Conservation (phyloP, 2,797 vertebrate species). For the Brachyalestes nurse region DNA sequence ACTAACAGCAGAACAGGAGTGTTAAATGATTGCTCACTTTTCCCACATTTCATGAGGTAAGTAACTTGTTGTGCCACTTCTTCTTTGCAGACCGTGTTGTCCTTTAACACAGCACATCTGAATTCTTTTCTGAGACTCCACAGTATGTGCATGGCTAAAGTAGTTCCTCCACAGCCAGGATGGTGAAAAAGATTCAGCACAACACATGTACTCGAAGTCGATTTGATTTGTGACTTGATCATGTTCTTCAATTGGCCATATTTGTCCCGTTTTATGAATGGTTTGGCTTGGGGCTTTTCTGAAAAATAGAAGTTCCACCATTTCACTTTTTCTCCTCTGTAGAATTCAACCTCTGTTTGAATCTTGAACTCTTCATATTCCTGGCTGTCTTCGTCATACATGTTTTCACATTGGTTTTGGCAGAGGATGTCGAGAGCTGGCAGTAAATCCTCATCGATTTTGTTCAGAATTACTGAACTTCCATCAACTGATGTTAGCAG, state of each 20-base stretch:
- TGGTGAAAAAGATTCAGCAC: conserved; percentile 81
- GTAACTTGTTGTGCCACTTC: conserved; percentile 74
- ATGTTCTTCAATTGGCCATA: conserved; percentile 66
- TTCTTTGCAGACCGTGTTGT: conserved; percentile 70
- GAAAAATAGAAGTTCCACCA: conserved; percentile 88
- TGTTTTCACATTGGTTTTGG: conserved; percentile 79
- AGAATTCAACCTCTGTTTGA: conserved; percentile 76
- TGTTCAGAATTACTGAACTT: too few relatives aligned
- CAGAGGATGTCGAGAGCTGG: too few relatives aligned
- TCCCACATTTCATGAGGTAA: conserved; percentile 72
- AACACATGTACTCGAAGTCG: conserved; percentile 56
- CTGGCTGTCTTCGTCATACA: conserved; percentile 69
- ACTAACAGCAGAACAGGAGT: conserved; percentile 79
- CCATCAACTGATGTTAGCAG: conserved; percentile 74
- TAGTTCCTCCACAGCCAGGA: conserved; percentile 83
- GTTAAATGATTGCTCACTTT: conserved; percentile 53
- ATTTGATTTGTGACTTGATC: conserved; percentile 50
- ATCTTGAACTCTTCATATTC: conserved; percentile 63
- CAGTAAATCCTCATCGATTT: too few relatives aligned
- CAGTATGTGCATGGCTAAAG: conserved; percentile 81
- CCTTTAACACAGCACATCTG: conserved; percentile 81
- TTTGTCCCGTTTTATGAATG: conserved; percentile 80
- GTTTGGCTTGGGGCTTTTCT: conserved; percentile 70
- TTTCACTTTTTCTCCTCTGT: conserved; percentile 78
- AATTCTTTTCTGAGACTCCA: conserved; percentile 77